Conservation (phyloP, 2,113 vertebrate genomes). For the Onychorhynchus coronatus region DNA sequence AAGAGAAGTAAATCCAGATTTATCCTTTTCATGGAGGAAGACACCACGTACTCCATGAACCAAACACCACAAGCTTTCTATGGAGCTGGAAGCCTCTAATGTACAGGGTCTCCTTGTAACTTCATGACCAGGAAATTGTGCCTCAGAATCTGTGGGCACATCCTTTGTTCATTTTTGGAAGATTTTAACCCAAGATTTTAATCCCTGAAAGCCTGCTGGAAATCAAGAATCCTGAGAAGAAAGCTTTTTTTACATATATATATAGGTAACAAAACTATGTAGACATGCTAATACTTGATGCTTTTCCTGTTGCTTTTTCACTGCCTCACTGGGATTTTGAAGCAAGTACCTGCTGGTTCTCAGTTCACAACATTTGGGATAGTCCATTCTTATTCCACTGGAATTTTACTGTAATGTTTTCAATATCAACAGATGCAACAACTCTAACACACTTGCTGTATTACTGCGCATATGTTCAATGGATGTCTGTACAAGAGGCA, state of each 20-base stretch:
- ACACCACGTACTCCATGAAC: neutral
- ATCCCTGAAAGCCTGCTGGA: neutral
- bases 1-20: neutral
- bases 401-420: neutral
- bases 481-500: neutral
- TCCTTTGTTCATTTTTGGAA: neutral
- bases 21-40: neutral
- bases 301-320: neutral
- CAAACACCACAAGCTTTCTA: neutral
- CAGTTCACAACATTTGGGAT: neutral
- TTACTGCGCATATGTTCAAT: neutral
- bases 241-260: neutral
- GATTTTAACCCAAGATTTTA: neutral
- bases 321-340: neutral
- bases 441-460: neutral
- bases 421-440: neutral
- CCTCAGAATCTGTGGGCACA: neutral
- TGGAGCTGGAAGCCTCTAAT: neutral
- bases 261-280: neutral
- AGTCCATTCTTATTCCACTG: neutral
- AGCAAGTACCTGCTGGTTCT: neutral
- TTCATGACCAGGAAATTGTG: neutral
- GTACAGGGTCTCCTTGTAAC: neutral
- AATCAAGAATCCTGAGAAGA: neutral
- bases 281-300: neutral